Evolutionary conservation across 2,113 vertebrate species (phyloP).

Genomic region (Marcusenius ussheri): DNA sequence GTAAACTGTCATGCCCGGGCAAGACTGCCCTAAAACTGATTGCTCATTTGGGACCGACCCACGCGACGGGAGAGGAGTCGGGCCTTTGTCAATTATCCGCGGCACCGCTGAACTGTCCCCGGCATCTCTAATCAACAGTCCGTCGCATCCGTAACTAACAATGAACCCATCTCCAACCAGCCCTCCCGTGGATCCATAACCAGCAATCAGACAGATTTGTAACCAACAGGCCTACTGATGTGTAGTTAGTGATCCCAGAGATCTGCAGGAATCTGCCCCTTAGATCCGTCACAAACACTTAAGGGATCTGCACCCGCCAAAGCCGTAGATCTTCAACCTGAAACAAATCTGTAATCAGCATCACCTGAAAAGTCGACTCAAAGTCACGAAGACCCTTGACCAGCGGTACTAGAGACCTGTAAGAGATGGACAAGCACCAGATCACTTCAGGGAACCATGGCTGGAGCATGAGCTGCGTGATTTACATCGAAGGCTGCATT

Average conservation of each 20-base stretch:
- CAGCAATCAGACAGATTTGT: neutral
- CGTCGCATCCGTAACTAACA: neutral
- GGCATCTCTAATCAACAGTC: neutral
- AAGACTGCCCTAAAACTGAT: constrained; percentile 99
- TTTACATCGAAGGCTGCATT: neutral
- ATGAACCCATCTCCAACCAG: neutral
- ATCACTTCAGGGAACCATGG: neutral
- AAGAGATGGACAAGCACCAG: neutral
- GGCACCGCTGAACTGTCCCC: neutral
- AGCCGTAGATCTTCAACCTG: neutral
- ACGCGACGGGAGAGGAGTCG: constrained; percentile 60
- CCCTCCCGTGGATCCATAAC: neutral
- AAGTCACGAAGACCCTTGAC: neutral
- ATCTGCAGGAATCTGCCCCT: neutral
- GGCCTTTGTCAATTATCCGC: constrained; percentile 1
- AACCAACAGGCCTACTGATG: neutral
- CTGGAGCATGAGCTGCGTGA: neutral
- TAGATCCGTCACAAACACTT: neutral
- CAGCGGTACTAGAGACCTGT: neutral
- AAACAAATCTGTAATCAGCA: neutral
- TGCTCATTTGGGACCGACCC: constrained; percentile 89
- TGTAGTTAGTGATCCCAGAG: neutral
- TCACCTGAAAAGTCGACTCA: neutral
- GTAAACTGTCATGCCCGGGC: constrained; percentile 99
- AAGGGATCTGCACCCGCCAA: neutral